These are phyloP conservation scores for Eueremaeus valkanovi DNA, from an alignment of 2,888 invertebrate genomes.

Conservation along the genomic window DNA sequence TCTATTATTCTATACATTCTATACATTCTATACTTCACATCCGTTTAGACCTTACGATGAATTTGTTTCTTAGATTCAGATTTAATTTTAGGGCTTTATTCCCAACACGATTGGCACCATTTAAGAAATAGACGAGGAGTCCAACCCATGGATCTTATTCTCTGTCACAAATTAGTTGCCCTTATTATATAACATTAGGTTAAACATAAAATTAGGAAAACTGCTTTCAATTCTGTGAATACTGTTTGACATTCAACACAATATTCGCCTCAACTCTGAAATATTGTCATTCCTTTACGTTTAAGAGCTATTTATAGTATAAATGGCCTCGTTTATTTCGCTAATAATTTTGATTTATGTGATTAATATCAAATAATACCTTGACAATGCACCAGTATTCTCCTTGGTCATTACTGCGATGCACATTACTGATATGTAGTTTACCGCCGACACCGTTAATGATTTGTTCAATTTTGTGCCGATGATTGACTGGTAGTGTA, in stretches of 20 bases:
- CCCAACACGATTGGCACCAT: neutral
- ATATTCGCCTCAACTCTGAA: too few relatives aligned
- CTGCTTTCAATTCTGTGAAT: too few relatives aligned
- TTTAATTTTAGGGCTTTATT: constrained; percentile 21
- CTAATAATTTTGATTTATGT: too few relatives aligned
- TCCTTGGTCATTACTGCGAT: constrained; percentile 38
- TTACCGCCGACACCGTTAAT: constrained; percentile 38
- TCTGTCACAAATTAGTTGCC: too few relatives aligned
- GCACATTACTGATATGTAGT: constrained; percentile 39
- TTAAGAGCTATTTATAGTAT: too few relatives aligned
- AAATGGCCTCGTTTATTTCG: too few relatives aligned
- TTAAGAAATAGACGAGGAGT: too few relatives aligned
- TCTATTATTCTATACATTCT: constrained; percentile 3
- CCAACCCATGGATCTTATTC: too few relatives aligned
- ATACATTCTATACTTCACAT: neutral
- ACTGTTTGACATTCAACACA: too few relatives aligned
- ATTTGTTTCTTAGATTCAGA: constrained; percentile 12
- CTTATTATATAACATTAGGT: too few relatives aligned
- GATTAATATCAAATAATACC: constrained; percentile 5
- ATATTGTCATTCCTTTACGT: too few relatives aligned
- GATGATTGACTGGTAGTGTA: constrained; percentile 50
- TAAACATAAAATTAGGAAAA: too few relatives aligned
- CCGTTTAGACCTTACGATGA: neutral
- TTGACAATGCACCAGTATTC: constrained; percentile 38
- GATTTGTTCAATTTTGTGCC: constrained; percentile 50